These are phyloP conservation scores for Daboia siamensis DNA, from an alignment of 2,113 vertebrate genomes.

Conservation along the genomic window DNA sequence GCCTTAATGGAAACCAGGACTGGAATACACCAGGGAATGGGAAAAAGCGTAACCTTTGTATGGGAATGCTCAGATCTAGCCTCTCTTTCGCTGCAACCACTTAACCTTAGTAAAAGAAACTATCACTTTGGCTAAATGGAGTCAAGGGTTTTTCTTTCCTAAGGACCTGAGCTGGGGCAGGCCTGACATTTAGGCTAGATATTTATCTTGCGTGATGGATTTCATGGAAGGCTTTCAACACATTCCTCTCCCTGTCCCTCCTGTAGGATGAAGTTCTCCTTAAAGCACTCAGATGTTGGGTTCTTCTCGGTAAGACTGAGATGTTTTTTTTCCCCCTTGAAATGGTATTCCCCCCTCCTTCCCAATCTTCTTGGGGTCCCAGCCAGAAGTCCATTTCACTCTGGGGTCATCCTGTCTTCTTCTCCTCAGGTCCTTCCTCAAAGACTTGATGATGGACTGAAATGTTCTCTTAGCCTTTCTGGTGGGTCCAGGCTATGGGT, in stretches of 20 bases:
- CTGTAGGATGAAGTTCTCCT: conserved; percentile 57
- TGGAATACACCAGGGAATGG: no score
- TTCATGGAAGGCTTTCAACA: neutral
- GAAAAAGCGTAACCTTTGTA: no score
- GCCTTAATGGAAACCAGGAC: no score
- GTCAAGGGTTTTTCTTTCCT: neutral
- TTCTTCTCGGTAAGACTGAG: conserved; percentile 62
- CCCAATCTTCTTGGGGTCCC: neutral
- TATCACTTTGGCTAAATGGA: neutral
- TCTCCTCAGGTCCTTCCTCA: neutral
- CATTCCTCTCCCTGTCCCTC: neutral
- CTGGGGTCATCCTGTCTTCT: neutral
- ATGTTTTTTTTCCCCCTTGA: no score
- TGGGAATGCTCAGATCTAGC: no score
- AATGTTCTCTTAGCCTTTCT: neutral
- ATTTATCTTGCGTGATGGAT: neutral
- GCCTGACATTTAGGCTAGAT: neutral
- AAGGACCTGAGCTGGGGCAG: neutral
- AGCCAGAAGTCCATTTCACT: neutral
- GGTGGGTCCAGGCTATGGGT: neutral
- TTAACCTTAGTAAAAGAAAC: neutral
- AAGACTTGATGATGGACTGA: neutral
- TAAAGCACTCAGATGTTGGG: conserved; percentile 63
- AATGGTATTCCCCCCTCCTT: neutral
- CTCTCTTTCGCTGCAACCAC: no score